These are phyloP conservation scores for Eupeodes latifasciatus DNA, from an alignment of 2,888 invertebrate genomes.

Conservation along the genomic window DNA sequence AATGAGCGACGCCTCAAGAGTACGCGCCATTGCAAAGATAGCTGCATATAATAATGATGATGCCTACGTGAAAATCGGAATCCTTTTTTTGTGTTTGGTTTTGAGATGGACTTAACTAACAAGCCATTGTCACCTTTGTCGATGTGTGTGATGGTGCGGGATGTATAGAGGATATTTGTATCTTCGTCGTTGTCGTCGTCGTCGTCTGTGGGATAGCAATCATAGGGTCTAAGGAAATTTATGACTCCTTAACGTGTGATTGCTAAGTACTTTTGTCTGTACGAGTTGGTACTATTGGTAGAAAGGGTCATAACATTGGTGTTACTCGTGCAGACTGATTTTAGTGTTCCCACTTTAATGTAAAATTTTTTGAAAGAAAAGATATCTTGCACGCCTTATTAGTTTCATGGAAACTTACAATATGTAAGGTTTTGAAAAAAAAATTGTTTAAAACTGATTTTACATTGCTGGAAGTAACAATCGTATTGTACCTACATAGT, in stretches of 20 bases:
- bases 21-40: constrained; percentile 11
- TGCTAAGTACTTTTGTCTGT: constrained; percentile 49
- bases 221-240: constrained; percentile 61
- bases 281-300: constrained; percentile 37
- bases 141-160: constrained; percentile 11
- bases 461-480: too few species aligned
- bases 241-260: constrained; percentile 56
- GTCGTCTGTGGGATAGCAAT: constrained; percentile 55
- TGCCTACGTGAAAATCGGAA: constrained; percentile 39
- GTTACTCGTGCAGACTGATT: not conserved
- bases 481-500: too few species aligned
- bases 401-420: too few species aligned
- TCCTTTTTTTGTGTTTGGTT: constrained; percentile 27
- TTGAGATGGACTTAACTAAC: constrained; percentile 41
- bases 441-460: too few species aligned
- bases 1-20: constrained; percentile 67
- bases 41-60: not conserved
- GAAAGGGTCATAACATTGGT: constrained; percentile 16
- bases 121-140: constrained; percentile 63
- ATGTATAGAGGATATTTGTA: constrained; percentile 36
- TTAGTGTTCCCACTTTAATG: constrained; percentile 15
- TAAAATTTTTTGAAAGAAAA: too few species aligned
- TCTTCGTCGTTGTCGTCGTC: not conserved
- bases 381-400: too few species aligned
- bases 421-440: too few species aligned